phyloP scores from a whole-genome alignment of 2,113 vertebrate species.

The Dendropsophus ebraccatus region DNA sequence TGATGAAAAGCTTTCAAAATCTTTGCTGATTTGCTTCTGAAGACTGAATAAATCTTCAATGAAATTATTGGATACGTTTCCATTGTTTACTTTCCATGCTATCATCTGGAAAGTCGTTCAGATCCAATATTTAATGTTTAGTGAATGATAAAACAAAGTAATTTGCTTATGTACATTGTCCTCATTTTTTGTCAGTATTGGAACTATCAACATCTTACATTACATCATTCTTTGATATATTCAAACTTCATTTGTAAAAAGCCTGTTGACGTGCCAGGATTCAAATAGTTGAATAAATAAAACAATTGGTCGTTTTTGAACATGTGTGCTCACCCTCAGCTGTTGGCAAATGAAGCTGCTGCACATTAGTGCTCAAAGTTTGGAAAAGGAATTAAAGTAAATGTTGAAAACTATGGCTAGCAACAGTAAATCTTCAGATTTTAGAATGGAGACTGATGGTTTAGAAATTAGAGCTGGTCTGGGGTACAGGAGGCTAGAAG shows the following conservation, averaged over 20 bases:
- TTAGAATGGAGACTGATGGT: slow-evolving; percentile 15
- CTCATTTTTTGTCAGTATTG: slow-evolving; percentile 39
- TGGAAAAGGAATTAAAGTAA: slow-evolving; percentile 32
- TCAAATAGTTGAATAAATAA: slow-evolving; percentile 47
- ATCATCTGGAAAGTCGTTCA: slow-evolving; percentile 40
- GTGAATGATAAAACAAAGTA: slow-evolving; percentile 45
- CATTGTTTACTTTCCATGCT: slow-evolving; percentile 40
- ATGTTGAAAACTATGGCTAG: slow-evolving; percentile 33
- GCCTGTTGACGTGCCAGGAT: slow-evolving; percentile 49
- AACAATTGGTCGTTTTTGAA: slow-evolving; percentile 43
- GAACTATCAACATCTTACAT: slow-evolving; percentile 49
- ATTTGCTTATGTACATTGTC: slow-evolving; percentile 45
- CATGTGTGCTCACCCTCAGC: slow-evolving; percentile 39
- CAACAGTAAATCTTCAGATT: slow-evolving; percentile 32
- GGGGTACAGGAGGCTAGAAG: not conserved
- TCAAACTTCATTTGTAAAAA: slow-evolving; percentile 48
- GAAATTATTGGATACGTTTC: slow-evolving; percentile 35
- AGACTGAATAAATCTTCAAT: slow-evolving; percentile 28
- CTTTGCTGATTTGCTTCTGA: slow-evolving; percentile 11
- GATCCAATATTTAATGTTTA: slow-evolving; percentile 40
- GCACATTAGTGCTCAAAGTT: slow-evolving; percentile 30
- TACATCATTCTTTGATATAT: slow-evolving; percentile 54
- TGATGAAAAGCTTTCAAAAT: slow-evolving; percentile 28
- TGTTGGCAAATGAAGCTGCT: slow-evolving; percentile 44
- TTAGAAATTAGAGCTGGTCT: not conserved